A percentile compares a stretch with the other conserved stretches of the same genome.
These are phyloP conservation scores for Pterocles burchelli DNA, from an alignment of 2,113 vertebrate species.

Conservation along the genomic window DNA sequence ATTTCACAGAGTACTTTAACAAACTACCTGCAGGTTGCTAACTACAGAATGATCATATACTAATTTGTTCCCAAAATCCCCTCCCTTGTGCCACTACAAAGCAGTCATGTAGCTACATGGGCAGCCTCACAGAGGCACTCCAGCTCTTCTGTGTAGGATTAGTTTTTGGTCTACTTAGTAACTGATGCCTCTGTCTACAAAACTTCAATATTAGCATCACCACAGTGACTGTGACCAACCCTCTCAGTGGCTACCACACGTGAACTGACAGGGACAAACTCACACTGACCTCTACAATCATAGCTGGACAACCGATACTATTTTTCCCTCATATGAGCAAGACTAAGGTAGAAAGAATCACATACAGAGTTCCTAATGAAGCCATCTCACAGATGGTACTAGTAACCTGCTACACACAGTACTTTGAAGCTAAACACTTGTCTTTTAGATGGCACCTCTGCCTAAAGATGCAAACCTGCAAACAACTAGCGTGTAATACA, in stretches of 20 bases:
- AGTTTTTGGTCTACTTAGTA: neutral
- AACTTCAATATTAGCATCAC: neutral
- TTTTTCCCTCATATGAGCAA: neutral
- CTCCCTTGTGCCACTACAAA: neutral
- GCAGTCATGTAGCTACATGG: accelerated
- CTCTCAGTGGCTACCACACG: neutral
- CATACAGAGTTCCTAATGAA: neutral
- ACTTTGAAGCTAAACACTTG: neutral
- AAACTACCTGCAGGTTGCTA: neutral
- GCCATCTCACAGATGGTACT: neutral
- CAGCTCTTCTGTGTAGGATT: neutral
- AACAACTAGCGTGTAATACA: neutral
- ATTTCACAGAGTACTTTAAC: neutral
- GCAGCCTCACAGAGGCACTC: neutral
- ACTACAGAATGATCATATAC: neutral
- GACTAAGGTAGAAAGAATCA: neutral
- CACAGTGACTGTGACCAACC: neutral
- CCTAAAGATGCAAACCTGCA: neutral
- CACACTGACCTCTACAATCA: neutral
- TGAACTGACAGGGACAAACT: neutral
- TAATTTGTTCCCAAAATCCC: neutral
- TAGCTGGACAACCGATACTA: neutral
- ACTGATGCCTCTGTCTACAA: neutral
- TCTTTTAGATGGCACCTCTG: neutral
- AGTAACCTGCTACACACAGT: neutral